Evolutionary conservation across 1,140 invertebrate genomes (phyloP), one percentile per base, ranked within the genome.

Genomic region (Polypedilum pembai): DNA sequence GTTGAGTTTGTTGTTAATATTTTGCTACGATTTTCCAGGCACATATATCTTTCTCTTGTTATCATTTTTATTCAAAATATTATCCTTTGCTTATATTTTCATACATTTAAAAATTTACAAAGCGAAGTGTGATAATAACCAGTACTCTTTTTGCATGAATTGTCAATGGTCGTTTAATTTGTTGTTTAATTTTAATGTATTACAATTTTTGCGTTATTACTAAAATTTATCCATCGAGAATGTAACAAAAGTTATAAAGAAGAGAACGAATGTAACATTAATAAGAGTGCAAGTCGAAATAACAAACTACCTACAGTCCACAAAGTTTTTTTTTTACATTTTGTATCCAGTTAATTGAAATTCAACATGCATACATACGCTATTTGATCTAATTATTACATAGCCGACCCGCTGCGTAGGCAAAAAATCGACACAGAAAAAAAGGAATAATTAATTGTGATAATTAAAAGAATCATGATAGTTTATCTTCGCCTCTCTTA

Each of bases 111-210:
- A 56, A 56, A 56, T 56, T 33, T 33, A 33, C 12, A 12, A 56
- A 56, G 45, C 45, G 12, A 56, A n/a, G 45, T 56, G n/a, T 56
- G 12, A 56, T 56, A 56, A 56, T 56, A 56, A 56, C 45, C 24
- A 56, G 45, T 56, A 56, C 24, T 33, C 24, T 33, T n/a, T 12
- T 56, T 56, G 45, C 45, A 56, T 56, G 45, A n/a, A 56, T 56
- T 56, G 45, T 56, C 45, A 15, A 56, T 56, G 45, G 45, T 56
- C 45, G 45, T 56, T 56, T 56, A 56, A 56, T 56, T 56, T 56
- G 45, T 56, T 56, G 45, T 56, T 56, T 56, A 56, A 56, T 56
- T 56, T 56, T 56, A 33, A 33, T 33, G 24, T 33, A n/a, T 12
- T 56, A 56, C 45, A n/a, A 5, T 56, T 56, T n/a, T 56, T 56